Conservation (phyloP, 2,113 vertebrate genomes). For the Machaerirhynchus nigripectus region DNA sequence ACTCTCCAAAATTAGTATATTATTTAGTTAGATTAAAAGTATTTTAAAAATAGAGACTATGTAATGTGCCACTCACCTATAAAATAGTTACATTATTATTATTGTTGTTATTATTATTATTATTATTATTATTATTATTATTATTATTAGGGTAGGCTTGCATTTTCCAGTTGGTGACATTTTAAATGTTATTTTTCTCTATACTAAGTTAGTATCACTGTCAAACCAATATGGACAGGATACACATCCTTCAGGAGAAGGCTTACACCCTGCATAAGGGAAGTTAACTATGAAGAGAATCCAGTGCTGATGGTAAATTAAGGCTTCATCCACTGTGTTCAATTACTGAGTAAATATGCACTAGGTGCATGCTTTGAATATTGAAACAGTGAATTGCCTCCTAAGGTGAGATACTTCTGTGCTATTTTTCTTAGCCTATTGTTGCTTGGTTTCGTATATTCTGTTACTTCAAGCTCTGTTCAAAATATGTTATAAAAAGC, state of each 20-base stretch:
- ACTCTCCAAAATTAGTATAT: background rate
- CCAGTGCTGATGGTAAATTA: constrained; percentile 15
- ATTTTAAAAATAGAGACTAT: background rate
- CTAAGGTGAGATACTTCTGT: background rate
- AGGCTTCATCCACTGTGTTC: background rate
- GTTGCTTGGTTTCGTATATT: constrained; percentile 41
- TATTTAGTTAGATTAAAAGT: background rate
- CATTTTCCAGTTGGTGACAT: background rate
- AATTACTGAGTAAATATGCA: constrained; percentile 48
- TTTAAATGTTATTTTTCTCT: background rate
- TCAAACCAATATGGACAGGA: background rate
- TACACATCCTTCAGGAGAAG: background rate
- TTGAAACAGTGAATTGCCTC: background rate
- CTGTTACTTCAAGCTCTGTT: constrained; percentile 11
- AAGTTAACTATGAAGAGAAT: constrained; percentile 10
- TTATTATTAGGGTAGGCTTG: background rate
- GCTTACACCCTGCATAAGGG: background rate
- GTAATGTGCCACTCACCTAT: background rate
- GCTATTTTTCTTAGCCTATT: constrained; percentile 34
- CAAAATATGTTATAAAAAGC: constrained; percentile 4
- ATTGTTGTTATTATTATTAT: no score
- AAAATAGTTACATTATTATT: background rate
- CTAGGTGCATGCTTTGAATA: background rate
- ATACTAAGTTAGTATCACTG: background rate
- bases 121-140: background rate